Evolutionary conservation across 92 coral and sea anemone genomes (phyloP).

Genomic region (Porites lobata): DNA sequence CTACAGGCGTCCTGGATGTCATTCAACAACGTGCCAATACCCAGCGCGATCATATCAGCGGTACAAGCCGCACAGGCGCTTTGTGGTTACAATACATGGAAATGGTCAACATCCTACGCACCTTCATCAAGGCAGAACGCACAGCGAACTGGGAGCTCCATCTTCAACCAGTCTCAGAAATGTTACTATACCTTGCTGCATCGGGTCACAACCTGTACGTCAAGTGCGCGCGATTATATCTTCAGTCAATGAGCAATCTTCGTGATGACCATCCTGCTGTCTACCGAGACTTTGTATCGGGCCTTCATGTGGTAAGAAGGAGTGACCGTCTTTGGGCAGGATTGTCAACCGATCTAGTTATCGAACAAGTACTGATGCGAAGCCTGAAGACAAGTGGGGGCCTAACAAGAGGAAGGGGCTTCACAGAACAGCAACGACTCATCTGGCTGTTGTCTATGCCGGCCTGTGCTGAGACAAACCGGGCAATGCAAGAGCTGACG

Average conservation of each 20-base stretch:
- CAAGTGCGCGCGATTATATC: constrained; percentile 22
- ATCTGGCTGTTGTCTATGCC: constrained; percentile 29
- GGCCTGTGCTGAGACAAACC: too few species aligned
- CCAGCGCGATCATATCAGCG: not conserved
- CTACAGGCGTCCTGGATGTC: not conserved
- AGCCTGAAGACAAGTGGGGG: constrained; percentile 21
- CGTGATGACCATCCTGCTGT: not conserved
- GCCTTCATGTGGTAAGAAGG: constrained; percentile 5
- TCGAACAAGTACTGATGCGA: constrained; percentile 17
- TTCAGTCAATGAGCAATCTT: not conserved
- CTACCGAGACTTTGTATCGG: not conserved
- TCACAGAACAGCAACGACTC: constrained; percentile 5
- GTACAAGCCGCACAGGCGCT: constrained; percentile 37
- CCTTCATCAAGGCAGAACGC: constrained; percentile 49
- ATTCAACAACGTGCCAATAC: not conserved
- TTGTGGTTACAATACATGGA: constrained; percentile 54
- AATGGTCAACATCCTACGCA: constrained; percentile 27
- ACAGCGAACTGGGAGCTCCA: constrained; percentile 59
- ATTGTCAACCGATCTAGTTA: not conserved
- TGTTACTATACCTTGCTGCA: constrained; percentile 58
- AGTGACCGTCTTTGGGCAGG: constrained; percentile 8
- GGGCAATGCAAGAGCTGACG: constrained; percentile 37
- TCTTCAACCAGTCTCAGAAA: constrained; percentile 12
- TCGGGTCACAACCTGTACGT: constrained; percentile 34
- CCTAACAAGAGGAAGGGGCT: constrained; percentile 1